Evolutionary conservation across 2,888 invertebrate species (phyloP), one percentile per base, ranked within the genome.

Genomic region (Empis stercorea): DNA sequence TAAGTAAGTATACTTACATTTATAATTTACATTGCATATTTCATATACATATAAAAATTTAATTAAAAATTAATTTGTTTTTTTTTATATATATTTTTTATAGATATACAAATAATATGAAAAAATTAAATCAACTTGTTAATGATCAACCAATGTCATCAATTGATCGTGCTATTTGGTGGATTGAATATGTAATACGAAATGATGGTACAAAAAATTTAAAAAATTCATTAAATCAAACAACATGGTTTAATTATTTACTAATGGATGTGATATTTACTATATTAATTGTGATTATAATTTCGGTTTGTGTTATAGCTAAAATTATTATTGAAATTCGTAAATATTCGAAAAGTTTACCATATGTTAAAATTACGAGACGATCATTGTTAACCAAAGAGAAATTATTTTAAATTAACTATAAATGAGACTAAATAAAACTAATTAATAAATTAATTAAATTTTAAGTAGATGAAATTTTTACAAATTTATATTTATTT

Each of bases 121-220:
- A 52, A 13, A 53, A 49, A 32, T 46, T 59, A 11, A 53, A 54
- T 30, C 46, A 42, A 6, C 20, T 59, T 2, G 17, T 59, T 5
- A 30, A 42, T 13, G 59, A 59, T 43, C 53, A 56, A 30, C 59
- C 59, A 37, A 51, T 55, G 46, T 43, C 51, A 3, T 51, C 57
- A 10, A 50, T 55, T 3, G 57, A 57, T 36, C 54, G 57, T 40
- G 59, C 55, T 10, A 47, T 55, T 38, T 59, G 59, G 59, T 59
- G 57, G 57, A 58, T 57, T 41, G 58, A 59, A 23, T 57, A 56
- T 44, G 54, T 55, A 30, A 52, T 59, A 17, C 42, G 59, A 16
- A 54, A 59, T 46, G 54, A 53, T 38, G 56, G 56, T 46, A 54
- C 57, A 9, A 50, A 53, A 44, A 52, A 56, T 36, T 48, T 56